Conservation (phyloP, 2,797 vertebrate species). For the Ciconia nigra region DNA sequence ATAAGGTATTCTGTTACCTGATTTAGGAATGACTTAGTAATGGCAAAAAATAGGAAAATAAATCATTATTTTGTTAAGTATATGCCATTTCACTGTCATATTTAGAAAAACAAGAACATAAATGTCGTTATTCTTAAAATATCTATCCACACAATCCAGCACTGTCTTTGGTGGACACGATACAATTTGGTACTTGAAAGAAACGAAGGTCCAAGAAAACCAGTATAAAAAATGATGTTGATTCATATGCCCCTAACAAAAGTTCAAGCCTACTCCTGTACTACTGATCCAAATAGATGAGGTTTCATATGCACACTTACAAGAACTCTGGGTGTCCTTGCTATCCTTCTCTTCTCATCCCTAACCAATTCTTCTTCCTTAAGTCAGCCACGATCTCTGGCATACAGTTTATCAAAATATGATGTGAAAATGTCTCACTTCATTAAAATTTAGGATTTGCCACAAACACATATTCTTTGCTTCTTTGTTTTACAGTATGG, state of each 20-base stretch:
- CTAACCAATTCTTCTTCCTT: not conserved
- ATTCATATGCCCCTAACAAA: not conserved
- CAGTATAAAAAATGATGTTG: not conserved
- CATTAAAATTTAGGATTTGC: not conserved
- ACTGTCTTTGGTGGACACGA: not conserved
- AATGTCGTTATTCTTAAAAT: not conserved
- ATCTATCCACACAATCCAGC: not conserved
- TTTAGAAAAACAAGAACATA: not conserved
- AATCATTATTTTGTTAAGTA: not conserved
- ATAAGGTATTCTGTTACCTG: not conserved
- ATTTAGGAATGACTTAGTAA: not conserved
- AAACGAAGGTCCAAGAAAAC: not conserved
- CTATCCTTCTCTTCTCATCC: not conserved
- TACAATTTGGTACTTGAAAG: not conserved
- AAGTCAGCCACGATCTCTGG: not conserved
- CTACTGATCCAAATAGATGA: not conserved
- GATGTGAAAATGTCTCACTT: not conserved
- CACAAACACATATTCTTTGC: not conserved
- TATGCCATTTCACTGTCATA: not conserved
- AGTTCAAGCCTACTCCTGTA: not conserved
- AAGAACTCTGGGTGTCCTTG: not conserved
- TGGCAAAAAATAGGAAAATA: not conserved
- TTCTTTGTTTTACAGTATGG: not conserved
- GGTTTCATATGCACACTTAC: not conserved
- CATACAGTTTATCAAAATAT: not conserved